Evolutionary conservation across 2,113 vertebrate genomes (phyloP).

Genomic region (Marmota monax): DNA sequence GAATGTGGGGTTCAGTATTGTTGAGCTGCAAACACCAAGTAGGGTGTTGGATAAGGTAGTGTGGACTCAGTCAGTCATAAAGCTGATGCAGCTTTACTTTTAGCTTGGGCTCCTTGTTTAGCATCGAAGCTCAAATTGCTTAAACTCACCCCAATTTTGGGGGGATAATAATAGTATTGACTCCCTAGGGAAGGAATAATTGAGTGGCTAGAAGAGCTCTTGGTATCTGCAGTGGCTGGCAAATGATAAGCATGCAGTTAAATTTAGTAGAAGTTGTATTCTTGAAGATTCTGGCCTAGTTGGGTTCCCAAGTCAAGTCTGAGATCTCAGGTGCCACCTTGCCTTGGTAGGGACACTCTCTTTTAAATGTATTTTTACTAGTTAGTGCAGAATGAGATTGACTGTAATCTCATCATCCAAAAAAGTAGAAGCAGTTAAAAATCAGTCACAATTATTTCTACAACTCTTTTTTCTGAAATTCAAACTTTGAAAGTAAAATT

Average conservation of each 20-base stretch:
- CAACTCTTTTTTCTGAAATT: background rate
- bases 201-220: background rate
- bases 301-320: background rate
- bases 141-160: background rate
- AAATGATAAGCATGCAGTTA: background rate
- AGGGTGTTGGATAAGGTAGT: background rate
- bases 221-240: background rate
- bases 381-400: no score
- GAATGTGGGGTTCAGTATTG: rapidly evolving
- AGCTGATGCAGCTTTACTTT: background rate
- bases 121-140: background rate
- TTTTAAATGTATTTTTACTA: no score
- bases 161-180: background rate
- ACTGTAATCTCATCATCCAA: background rate
- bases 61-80: background rate
- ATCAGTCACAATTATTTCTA: background rate
- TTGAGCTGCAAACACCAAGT: background rate
- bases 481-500: background rate
- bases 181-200: background rate
- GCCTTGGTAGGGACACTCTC: no score
- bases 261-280: background rate
- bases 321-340: background rate
- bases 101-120: background rate
- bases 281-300: background rate
- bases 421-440: background rate